phyloP scores from a whole-genome alignment of 2,113 vertebrate genomes.

The Microcebus ravelobensis region DNA sequence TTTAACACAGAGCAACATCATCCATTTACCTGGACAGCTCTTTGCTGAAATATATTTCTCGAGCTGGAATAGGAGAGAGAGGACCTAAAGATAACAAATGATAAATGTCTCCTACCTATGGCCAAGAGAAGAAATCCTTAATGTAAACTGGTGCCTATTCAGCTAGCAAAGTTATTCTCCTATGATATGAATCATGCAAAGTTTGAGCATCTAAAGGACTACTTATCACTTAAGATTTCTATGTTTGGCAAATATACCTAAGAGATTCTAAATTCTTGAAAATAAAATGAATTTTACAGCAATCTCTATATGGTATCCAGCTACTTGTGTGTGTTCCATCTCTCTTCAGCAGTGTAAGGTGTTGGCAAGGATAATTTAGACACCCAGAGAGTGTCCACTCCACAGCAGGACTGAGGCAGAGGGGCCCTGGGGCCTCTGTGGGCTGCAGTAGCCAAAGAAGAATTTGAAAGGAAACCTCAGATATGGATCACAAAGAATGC shows the following conservation, averaged over 20 bases:
- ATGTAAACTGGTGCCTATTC: neutral
- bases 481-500: neutral
- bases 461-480: neutral
- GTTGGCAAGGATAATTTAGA: neutral
- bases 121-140: conserved; percentile 57
- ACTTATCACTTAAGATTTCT: conserved; percentile 34
- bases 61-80: conserved; percentile 62
- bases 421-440: neutral
- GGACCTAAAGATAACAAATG: conserved; percentile 77
- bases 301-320: neutral
- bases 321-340: fast-evolving
- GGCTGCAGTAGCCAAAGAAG: neutral
- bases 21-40: conserved; percentile 80
- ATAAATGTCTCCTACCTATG: conserved; percentile 72
- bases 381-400: no score
- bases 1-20: conserved; percentile 80
- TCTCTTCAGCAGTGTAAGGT: neutral
- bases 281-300: neutral
- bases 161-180: conserved; percentile 63
- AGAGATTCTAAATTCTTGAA: conserved; percentile 4
- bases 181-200: conserved; percentile 16
- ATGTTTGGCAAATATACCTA: conserved; percentile 47
- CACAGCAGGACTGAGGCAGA: neutral
- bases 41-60: conserved; percentile 81
- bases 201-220: conserved; percentile 58